These are phyloP conservation scores for Papilio polytes DNA, from an alignment of 1,140 invertebrate species.

Conservation along the genomic window DNA sequence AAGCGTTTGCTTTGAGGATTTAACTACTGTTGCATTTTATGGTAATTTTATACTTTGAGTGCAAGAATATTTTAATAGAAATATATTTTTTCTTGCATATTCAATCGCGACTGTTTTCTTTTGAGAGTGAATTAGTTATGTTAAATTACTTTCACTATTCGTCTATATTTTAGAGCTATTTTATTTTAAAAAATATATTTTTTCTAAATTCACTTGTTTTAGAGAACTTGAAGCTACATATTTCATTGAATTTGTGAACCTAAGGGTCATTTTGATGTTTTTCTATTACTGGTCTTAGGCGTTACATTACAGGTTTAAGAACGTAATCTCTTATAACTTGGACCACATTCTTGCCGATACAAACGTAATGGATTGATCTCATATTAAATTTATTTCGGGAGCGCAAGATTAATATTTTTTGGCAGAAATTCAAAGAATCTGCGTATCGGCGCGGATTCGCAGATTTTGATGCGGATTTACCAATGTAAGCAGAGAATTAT, in stretches of 20 bases:
- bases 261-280: neutral
- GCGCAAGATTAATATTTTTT: conserved; percentile 75
- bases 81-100: neutral
- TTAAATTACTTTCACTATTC: neutral
- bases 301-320: neutral
- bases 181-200: too few relatives aligned
- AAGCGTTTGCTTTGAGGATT: conserved; percentile 9
- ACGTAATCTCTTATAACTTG: conserved; percentile 43
- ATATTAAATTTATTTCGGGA: conserved; percentile 74
- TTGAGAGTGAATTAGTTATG: neutral
- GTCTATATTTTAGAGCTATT: too few relatives aligned
- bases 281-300: neutral
- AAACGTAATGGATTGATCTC: conserved; percentile 65
- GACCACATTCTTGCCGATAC: conserved; percentile 48
- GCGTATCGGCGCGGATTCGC: conserved; percentile 39
- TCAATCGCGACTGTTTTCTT: neutral
- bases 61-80: neutral
- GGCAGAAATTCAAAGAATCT: conserved; percentile 70
- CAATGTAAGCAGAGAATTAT: neutral
- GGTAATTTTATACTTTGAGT: conserved; percentile 36
- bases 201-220: too few relatives aligned
- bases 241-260: too few relatives aligned
- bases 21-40: conserved; percentile 35
- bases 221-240: too few relatives aligned
- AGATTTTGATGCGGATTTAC: conserved; percentile 31